Conservation (phyloP, 2,888 invertebrate species). For the Phragmatobia fuliginosa region DNA sequence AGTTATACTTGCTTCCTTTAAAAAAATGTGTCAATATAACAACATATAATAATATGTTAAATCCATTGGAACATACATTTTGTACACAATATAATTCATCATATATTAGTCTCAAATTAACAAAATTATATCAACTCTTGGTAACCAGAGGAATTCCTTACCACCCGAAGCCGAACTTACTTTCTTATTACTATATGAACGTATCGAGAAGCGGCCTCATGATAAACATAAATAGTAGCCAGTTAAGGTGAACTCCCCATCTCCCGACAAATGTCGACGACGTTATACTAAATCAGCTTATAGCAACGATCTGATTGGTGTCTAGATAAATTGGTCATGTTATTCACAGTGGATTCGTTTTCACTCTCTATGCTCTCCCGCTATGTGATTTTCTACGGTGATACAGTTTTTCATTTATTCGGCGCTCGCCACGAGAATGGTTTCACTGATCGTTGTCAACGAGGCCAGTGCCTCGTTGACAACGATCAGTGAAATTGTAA, state of each 20-base stretch:
- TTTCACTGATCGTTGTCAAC: slow-evolving; percentile 70
- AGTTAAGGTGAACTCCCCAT: slow-evolving; percentile 43
- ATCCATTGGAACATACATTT: too few relatives aligned
- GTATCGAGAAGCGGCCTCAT: slow-evolving; percentile 63
- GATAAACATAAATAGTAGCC: slow-evolving; percentile 61
- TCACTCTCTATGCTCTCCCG: slow-evolving; percentile 82
- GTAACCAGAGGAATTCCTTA: slow-evolving; percentile 61
- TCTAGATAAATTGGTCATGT: slow-evolving; percentile 61
- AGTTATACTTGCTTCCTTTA: too few relatives aligned
- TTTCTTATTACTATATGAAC: slow-evolving; percentile 65
- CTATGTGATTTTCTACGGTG: slow-evolving; percentile 74
- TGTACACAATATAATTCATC: slow-evolving; percentile 46
- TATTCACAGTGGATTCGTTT: slow-evolving; percentile 65
- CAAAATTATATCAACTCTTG: slow-evolving; percentile 60
- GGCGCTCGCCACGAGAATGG: slow-evolving; percentile 59
- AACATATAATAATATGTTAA: too few relatives aligned
- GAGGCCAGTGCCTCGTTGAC: slow-evolving; percentile 38
- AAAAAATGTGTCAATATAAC: too few relatives aligned
- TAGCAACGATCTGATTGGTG: slow-evolving; percentile 41
- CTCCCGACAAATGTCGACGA: slow-evolving; percentile 21
- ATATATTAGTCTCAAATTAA: slow-evolving; percentile 64
- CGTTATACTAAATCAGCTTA: slow-evolving; percentile 17
- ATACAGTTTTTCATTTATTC: slow-evolving; percentile 80
- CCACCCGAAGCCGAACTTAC: slow-evolving; percentile 63
- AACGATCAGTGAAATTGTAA: too few relatives aligned